Percentiles rank a stretch among this genome's conserved stretches.
These are phyloP conservation scores for Lagenorhynchus albirostris DNA, from an alignment of 2,113 vertebrate species.

Conservation along the genomic window DNA sequence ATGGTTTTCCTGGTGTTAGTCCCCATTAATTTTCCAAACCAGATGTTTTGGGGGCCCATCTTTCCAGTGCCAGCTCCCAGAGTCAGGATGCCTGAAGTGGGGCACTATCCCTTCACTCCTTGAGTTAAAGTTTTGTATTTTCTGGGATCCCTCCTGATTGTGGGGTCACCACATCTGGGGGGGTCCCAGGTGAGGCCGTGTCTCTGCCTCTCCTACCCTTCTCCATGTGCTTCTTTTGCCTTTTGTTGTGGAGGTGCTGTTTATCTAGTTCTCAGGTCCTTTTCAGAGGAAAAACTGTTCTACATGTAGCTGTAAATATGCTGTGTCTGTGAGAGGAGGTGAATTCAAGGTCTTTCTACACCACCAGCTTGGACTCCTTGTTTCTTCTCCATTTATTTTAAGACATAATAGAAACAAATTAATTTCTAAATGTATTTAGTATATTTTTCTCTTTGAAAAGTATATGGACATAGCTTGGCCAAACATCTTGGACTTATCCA, in stretches of 20 bases:
- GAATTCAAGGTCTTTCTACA: not conserved
- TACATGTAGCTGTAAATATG: not conserved
- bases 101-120: not conserved
- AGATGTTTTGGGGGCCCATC: not conserved
- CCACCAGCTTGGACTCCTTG: not conserved
- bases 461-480: not conserved
- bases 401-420: not conserved
- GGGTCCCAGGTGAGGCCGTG: not conserved
- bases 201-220: not conserved
- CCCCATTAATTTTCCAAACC: not conserved
- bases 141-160: not conserved
- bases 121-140: not conserved
- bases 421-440: conserved; percentile 24
- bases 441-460: not conserved
- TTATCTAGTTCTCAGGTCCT: not conserved
- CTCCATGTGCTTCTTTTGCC: not conserved
- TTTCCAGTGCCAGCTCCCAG: not conserved
- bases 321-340: not conserved
- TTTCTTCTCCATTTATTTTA: conserved; percentile 13
- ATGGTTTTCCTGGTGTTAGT: not conserved
- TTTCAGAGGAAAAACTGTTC: not conserved
- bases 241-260: not conserved
- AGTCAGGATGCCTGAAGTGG: no score
- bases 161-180: not conserved
- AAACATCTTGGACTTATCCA: not conserved